Percentiles rank a stretch among this genome's conserved stretches.
phyloP scores from a whole-genome alignment of 2,888 invertebrate species.

The Thalpophila matura region DNA sequence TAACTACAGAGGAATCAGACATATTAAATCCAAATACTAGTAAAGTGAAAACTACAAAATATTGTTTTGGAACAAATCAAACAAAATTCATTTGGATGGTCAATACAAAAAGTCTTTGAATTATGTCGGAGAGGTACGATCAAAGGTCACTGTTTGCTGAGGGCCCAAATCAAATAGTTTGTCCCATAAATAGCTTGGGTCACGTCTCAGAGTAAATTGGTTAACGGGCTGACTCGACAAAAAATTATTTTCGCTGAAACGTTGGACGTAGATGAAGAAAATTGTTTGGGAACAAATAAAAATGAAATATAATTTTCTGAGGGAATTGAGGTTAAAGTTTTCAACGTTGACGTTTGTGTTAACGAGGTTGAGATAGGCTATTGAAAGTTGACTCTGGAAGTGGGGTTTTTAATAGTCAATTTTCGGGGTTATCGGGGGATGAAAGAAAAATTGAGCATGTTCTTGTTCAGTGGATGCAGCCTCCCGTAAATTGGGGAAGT shows the following conservation, averaged over 20 bases:
- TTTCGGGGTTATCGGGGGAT: constrained; percentile 24
- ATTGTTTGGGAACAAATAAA: constrained; percentile 66
- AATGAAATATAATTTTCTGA: constrained; percentile 60
- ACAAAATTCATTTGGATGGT: constrained; percentile 61
- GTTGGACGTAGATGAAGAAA: constrained; percentile 52
- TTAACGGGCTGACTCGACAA: constrained; percentile 63
- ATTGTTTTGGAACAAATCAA: constrained; percentile 58
- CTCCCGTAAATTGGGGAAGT: constrained; percentile 1
- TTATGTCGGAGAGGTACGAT: constrained; percentile 60
- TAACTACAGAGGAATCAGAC: constrained; percentile 7
- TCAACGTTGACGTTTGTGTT: constrained; percentile 52
- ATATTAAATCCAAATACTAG: constrained; percentile 28
- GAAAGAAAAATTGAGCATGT: constrained; percentile 28
- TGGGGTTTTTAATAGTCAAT: constrained; percentile 48
- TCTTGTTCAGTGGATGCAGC: neutral
- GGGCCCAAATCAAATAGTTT: constrained; percentile 68
- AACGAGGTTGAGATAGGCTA: constrained; percentile 47
- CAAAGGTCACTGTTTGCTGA: constrained; percentile 66
- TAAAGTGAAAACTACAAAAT: constrained; percentile 50
- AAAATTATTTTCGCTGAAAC: constrained; percentile 66
- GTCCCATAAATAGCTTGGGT: constrained; percentile 67
- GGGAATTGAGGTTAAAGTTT: constrained; percentile 56
- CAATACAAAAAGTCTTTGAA: constrained; percentile 63
- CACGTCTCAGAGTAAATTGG: constrained; percentile 66
- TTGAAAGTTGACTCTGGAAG: constrained; percentile 43